A percentile compares a stretch with the other conserved stretches of the same genome.
Evolutionary conservation across 2,797 vertebrate genomes (phyloP).

Genomic region (Rachycentron canadum): DNA sequence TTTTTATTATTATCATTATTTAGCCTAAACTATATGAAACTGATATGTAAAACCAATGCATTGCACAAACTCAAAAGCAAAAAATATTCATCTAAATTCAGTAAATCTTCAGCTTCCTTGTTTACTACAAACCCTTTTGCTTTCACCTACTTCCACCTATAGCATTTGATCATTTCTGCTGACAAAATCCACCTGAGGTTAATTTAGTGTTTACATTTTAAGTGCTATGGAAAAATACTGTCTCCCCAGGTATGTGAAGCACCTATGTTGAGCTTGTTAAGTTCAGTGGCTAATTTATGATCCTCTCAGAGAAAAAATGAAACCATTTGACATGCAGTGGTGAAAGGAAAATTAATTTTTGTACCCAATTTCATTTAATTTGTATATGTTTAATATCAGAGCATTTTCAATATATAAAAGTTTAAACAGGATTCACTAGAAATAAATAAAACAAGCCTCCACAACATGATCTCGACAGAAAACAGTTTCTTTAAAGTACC

Average conservation of each 20-base stretch:
- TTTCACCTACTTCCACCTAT: not conserved
- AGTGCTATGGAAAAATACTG: not conserved
- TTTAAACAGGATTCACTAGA: not conserved
- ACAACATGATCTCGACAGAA: not conserved
- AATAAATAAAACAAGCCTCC: not conserved
- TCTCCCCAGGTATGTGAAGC: not conserved
- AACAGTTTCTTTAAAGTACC: slow-evolving; percentile 1
- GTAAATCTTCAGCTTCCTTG: not conserved
- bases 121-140: not conserved
- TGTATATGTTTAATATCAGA: not conserved
- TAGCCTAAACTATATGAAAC: not conserved
- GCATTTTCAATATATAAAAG: not conserved
- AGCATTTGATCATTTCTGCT: not conserved
- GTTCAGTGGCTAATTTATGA: too few species aligned
- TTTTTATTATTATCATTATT: not conserved
- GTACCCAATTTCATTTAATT: not conserved
- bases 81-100: too few species aligned
- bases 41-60: not conserved
- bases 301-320: too few species aligned
- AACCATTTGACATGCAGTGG: too few species aligned
- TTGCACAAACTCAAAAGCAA: not conserved
- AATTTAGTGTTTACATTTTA: not conserved
- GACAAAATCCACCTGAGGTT: not conserved
- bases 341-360: too few species aligned
- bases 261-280: not conserved